Evolutionary conservation across 1,140 invertebrate genomes (phyloP).

Genomic region (Bombus sylvicola): DNA sequence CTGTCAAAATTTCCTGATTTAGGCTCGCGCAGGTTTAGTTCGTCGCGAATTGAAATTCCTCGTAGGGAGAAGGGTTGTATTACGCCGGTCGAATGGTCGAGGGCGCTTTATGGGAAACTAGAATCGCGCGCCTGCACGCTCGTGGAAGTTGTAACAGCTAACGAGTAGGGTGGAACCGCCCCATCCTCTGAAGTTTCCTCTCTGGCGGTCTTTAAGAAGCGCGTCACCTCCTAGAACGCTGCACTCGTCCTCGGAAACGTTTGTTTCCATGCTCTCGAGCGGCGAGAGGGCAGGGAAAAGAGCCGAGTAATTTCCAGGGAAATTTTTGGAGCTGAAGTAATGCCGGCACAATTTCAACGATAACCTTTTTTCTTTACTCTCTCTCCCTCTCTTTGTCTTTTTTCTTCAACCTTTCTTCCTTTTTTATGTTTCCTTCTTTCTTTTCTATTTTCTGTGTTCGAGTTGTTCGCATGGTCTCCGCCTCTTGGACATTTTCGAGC

Average conservation of each 20-base stretch:
- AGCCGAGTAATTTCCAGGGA: slow-evolving; percentile 31
- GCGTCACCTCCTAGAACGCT: not conserved
- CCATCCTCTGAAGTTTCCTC: slow-evolving; percentile 22
- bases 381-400: not conserved
- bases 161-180: slow-evolving; percentile 12
- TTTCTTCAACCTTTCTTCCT: not conserved
- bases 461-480: not conserved
- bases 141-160: slow-evolving; percentile 40
- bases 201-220: slow-evolving; percentile 21
- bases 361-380: not conserved
- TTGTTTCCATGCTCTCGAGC: slow-evolving; percentile 32
- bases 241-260: not conserved
- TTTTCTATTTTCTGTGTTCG: not conserved
- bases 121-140: slow-evolving; percentile 1
- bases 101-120: slow-evolving; percentile 2
- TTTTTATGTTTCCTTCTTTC: not conserved
- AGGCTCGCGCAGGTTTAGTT: not conserved
- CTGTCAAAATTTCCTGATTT: not conserved
- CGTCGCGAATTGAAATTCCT: not conserved
- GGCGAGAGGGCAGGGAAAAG: slow-evolving; percentile 11
- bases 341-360: slow-evolving; percentile 4
- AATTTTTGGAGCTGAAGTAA: slow-evolving; percentile 46
- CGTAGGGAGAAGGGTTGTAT: not conserved
- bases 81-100: slow-evolving; percentile 23
- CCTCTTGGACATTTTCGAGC: not conserved